phyloP scores from a whole-genome alignment of 1,140 invertebrate species.

The Elysia chlorotica region DNA sequence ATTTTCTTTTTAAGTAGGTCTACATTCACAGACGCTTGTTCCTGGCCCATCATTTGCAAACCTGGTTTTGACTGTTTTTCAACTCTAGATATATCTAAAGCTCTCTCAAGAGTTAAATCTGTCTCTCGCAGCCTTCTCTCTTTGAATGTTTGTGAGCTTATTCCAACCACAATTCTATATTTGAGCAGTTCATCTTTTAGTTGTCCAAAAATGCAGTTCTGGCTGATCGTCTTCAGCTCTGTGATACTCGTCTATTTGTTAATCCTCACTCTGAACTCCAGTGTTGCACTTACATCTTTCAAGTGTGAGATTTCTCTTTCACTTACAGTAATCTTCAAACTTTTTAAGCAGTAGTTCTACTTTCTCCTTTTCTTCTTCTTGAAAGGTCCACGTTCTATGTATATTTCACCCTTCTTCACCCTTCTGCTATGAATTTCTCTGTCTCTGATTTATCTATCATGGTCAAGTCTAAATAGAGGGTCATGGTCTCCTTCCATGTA shows the following conservation, averaged over 20 bases:
- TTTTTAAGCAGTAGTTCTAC: no score
- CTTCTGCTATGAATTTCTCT: no score
- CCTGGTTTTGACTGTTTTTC: not conserved
- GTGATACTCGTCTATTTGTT: not conserved
- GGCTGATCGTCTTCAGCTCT: not conserved
- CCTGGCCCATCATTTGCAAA: not conserved
- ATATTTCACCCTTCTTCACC: no score
- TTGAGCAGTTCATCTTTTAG: not conserved
- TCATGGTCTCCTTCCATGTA: no score
- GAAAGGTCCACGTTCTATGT: no score
- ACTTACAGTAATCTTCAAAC: no score
- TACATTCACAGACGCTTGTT: not conserved
- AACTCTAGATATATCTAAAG: not conserved
- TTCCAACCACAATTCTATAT: not conserved
- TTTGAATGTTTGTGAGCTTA: not conserved
- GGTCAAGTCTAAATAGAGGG: no score
- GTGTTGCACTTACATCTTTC: no score
- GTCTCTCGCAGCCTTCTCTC: not conserved
- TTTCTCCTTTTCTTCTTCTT: no score
- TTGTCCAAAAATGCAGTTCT: not conserved
- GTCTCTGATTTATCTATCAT: no score
- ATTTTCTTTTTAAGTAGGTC: not conserved
- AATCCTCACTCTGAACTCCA: no score
- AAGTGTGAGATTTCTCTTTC: no score
- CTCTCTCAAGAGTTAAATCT: not conserved